Evolutionary conservation across 1,140 invertebrate species (phyloP).

Genomic region (Polypedilum vanderplanki): DNA sequence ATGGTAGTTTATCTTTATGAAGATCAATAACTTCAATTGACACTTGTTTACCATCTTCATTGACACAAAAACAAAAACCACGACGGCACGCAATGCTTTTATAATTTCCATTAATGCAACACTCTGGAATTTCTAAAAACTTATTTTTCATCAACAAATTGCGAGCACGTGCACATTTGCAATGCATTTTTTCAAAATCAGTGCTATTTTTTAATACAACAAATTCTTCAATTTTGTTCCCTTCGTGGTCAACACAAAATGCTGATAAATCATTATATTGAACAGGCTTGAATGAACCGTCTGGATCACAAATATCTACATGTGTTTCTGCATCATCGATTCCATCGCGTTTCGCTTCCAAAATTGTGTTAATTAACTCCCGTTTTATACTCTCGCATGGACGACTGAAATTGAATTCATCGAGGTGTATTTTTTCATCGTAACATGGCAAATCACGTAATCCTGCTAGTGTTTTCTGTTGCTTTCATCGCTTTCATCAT

Average conservation of each 20-base stretch:
- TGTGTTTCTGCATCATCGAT: slow-evolving; percentile 18
- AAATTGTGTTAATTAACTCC: slow-evolving; percentile 30
- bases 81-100: slow-evolving; percentile 45
- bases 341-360: slow-evolving; percentile 27
- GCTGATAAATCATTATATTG: slow-evolving; percentile 39
- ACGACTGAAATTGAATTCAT: not conserved
- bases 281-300: slow-evolving; percentile 33
- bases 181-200: slow-evolving; percentile 47
- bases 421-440: slow-evolving; percentile 27
- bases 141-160: slow-evolving; percentile 41
- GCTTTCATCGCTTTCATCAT: slow-evolving; percentile 32
- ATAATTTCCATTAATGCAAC: slow-evolving; percentile 55
- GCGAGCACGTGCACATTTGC: slow-evolving; percentile 51
- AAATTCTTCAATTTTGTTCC: slow-evolving; percentile 45
- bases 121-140: slow-evolving; percentile 46
- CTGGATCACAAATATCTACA: slow-evolving; percentile 30
- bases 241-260: slow-evolving; percentile 49
- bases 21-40: slow-evolving; percentile 21
- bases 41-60: slow-evolving; percentile 45
- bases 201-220: slow-evolving; percentile 37
- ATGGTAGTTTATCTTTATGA: not conserved
- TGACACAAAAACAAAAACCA: slow-evolving; percentile 52
- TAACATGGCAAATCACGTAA: slow-evolving; percentile 26
- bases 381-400: slow-evolving; percentile 30
- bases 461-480: not conserved